Conservation (phyloP, 2,113 vertebrate species). For the Gadus macrocephalus region DNA sequence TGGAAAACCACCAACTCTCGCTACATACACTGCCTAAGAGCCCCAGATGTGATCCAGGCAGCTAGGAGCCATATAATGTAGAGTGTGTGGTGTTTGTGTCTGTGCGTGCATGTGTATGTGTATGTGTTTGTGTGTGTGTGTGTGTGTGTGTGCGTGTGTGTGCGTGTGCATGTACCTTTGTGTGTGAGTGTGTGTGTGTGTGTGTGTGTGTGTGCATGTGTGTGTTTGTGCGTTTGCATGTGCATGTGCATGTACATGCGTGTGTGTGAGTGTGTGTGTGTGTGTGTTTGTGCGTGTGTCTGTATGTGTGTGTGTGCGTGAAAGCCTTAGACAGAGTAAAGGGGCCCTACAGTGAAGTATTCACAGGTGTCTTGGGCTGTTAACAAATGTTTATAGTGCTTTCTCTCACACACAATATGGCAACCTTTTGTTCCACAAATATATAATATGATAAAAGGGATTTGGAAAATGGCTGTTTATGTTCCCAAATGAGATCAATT, state of each 20-base stretch:
- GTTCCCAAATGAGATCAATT: slow-evolving; percentile 22
- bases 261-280: background rate
- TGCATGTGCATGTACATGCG: background rate
- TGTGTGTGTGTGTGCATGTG: background rate
- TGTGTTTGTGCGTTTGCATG: background rate
- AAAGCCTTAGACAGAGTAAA: slow-evolving; percentile 11
- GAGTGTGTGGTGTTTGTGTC: no score
- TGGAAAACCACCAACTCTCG: slow-evolving; percentile 53
- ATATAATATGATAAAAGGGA: slow-evolving; percentile 10
- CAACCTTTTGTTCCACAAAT: slow-evolving; percentile 19
- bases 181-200: no score
- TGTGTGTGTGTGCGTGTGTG: background rate
- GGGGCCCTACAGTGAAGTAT: slow-evolving; percentile 50
- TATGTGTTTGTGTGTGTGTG: background rate
- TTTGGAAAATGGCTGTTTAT: slow-evolving; percentile 42
- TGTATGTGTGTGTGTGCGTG: slow-evolving; percentile 2
- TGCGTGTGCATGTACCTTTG: background rate
- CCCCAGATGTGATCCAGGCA: slow-evolving; percentile 41
- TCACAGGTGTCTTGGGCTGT: slow-evolving; percentile 58
- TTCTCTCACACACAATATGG: slow-evolving; percentile 32
- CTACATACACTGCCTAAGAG: slow-evolving; percentile 21
- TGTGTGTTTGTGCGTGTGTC: slow-evolving; percentile 2
- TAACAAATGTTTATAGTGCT: slow-evolving; percentile 57
- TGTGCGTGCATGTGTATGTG: background rate
- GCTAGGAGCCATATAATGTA: slow-evolving; percentile 19